phyloP scores from a whole-genome alignment of 2,888 invertebrate genomes.

The Erebia epiphron region DNA sequence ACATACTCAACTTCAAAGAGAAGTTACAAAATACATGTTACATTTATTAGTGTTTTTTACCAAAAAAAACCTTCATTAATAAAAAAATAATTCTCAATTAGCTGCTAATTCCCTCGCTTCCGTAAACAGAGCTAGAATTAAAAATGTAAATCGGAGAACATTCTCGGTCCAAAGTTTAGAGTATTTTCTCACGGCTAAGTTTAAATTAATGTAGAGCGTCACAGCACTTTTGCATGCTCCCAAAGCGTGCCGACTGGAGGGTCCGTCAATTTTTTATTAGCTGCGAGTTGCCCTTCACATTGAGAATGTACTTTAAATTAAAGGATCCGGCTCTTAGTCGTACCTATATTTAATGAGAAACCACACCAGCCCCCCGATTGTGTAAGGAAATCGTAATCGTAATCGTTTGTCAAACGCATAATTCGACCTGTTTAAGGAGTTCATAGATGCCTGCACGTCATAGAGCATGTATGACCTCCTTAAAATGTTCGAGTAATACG shows the following conservation, averaged over 20 bases:
- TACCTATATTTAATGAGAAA: background rate
- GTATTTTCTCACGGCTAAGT: constrained; percentile 73
- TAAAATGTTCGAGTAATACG: too few species aligned
- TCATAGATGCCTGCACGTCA: too few species aligned
- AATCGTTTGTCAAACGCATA: too few species aligned
- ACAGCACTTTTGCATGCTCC: constrained; percentile 58
- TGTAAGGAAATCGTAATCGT: too few species aligned
- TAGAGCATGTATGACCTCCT: too few species aligned
- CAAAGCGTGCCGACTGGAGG: constrained; percentile 48
- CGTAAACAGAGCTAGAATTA: constrained; percentile 64
- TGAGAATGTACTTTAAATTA: constrained; percentile 49
- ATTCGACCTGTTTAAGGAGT: too few species aligned
- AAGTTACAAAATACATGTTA: background rate
- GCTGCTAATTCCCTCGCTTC: constrained; percentile 29
- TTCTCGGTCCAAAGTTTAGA: constrained; percentile 72
- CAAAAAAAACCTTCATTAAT: constrained; percentile 29
- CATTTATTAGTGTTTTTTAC: background rate
- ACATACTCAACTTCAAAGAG: background rate
- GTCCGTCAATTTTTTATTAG: constrained; percentile 72
- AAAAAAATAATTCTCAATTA: constrained; percentile 1
- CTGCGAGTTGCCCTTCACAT: constrained; percentile 58
- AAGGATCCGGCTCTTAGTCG: constrained; percentile 50
- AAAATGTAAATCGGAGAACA: constrained; percentile 73
- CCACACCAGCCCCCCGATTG: background rate
- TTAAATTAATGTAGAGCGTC: constrained; percentile 75